These are phyloP conservation scores for Bos javanicus DNA, from an alignment of 2,113 vertebrate genomes.

Conservation along the genomic window DNA sequence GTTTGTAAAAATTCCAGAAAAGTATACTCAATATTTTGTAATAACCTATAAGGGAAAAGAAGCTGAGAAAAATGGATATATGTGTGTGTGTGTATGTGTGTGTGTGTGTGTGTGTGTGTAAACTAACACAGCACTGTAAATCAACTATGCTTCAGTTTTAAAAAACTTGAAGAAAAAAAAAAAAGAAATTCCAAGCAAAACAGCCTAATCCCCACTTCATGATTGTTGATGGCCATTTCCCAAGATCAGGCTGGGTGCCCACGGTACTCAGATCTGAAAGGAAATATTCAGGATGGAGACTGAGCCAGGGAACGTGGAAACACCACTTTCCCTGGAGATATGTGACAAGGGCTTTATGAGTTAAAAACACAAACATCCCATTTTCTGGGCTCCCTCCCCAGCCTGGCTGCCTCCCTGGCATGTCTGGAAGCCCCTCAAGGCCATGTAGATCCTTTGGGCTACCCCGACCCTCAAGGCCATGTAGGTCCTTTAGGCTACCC, in stretches of 20 bases:
- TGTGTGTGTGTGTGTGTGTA: not conserved
- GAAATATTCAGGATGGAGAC: not conserved
- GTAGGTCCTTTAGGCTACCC: no score
- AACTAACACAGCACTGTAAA: not conserved
- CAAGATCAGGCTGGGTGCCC: not conserved
- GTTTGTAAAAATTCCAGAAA: not conserved
- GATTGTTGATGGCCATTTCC: not conserved
- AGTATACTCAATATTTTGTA: not conserved
- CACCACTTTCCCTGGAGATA: not conserved
- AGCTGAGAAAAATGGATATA: not conserved
- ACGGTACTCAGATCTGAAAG: not conserved
- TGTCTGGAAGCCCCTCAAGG: not conserved
- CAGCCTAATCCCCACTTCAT: not conserved
- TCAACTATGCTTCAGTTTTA: not conserved
- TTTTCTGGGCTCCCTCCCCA: not conserved
- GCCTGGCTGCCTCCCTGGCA: not conserved
- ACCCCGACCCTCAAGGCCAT: not conserved
- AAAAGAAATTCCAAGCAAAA: not conserved
- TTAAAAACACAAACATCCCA: not conserved
- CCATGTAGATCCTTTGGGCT: accelerated
- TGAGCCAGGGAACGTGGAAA: not conserved
- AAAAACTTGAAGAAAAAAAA: not conserved
- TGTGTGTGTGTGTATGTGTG: not conserved
- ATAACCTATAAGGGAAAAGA: not conserved
- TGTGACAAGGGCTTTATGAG: not conserved